phyloP scores from a whole-genome alignment of 2,888 invertebrate genomes.

The Tenthredo livida region DNA sequence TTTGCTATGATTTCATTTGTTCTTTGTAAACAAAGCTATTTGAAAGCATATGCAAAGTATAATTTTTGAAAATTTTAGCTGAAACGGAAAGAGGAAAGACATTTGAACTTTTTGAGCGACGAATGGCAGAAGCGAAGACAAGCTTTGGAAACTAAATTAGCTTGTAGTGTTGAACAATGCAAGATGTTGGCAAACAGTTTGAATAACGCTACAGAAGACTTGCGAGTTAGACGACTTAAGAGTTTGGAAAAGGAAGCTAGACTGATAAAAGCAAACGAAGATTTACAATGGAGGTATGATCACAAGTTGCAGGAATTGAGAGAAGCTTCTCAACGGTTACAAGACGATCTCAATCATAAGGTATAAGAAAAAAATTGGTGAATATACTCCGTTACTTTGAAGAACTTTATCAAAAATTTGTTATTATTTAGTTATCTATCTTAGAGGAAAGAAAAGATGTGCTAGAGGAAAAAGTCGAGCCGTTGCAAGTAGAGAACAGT shows the following conservation, averaged over 20 bases:
- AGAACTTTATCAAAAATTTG: constrained; percentile 9
- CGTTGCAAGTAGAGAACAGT: constrained; percentile 68
- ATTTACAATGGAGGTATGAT: constrained; percentile 82
- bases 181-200: constrained; percentile 82
- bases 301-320: constrained; percentile 81
- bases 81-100: constrained; percentile 81
- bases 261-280: constrained; percentile 81
- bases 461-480: constrained; percentile 68
- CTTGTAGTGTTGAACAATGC: constrained; percentile 82
- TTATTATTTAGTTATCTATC: constrained; percentile 62
- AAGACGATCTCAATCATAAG: constrained; percentile 81
- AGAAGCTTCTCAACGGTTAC: constrained; percentile 81
- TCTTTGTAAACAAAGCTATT: background rate
- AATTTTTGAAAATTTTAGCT: constrained; percentile 73
- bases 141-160: constrained; percentile 81
- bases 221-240: constrained; percentile 79
- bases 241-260: constrained; percentile 81
- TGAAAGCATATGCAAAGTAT: background rate
- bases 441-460: constrained; percentile 69
- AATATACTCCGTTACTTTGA: constrained; percentile 58
- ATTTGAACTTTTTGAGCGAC: constrained; percentile 78
- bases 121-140: constrained; percentile 81
- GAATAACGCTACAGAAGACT: constrained; percentile 82
- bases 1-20: constrained; percentile 3
- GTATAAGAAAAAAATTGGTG: constrained; percentile 73